Conservation (phyloP, 2,797 vertebrate species). For the Telmatherina bonti region DNA sequence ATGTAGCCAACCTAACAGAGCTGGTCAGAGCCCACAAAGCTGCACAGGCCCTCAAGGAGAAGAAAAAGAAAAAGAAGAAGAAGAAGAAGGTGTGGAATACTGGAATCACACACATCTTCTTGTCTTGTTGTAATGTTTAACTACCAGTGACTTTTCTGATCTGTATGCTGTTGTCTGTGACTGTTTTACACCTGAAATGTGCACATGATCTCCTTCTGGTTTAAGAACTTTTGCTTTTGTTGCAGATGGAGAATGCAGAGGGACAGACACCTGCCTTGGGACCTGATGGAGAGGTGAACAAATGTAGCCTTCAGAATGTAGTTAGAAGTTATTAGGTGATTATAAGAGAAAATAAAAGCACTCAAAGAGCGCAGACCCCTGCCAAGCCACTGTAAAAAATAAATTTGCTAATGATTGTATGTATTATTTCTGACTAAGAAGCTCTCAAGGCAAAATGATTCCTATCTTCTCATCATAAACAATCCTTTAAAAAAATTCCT, state of each 20-base stretch:
- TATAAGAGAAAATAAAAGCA: not conserved
- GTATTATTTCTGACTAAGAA: too few species aligned
- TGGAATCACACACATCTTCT: not conserved
- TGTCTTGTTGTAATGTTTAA: not conserved
- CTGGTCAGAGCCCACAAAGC: slow-evolving; percentile 96
- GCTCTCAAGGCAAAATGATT: too few species aligned
- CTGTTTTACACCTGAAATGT: not conserved
- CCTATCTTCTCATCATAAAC: too few species aligned
- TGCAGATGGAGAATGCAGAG: slow-evolving; percentile 87
- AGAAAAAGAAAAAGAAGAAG: slow-evolving; percentile 96
- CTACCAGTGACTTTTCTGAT: not conserved
- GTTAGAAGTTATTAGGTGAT: not conserved
- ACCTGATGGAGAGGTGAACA: slow-evolving; percentile 91
- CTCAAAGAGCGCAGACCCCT: too few species aligned
- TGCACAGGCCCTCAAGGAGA: slow-evolving; percentile 94
- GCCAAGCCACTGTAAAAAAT: too few species aligned
- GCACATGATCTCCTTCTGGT: not conserved
- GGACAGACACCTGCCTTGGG: slow-evolving; percentile 88
- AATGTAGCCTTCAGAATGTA: not conserved
- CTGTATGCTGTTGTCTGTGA: slow-evolving; percentile 33
- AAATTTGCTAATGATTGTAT: too few species aligned
- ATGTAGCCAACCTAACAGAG: slow-evolving; percentile 96
- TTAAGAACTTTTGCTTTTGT: slow-evolving; percentile 22
- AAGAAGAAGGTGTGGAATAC: slow-evolving; percentile 80
- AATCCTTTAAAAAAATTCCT: too few species aligned